Conservation (phyloP, 2,113 vertebrate genomes). For the Chlorodrepanis virens region DNA sequence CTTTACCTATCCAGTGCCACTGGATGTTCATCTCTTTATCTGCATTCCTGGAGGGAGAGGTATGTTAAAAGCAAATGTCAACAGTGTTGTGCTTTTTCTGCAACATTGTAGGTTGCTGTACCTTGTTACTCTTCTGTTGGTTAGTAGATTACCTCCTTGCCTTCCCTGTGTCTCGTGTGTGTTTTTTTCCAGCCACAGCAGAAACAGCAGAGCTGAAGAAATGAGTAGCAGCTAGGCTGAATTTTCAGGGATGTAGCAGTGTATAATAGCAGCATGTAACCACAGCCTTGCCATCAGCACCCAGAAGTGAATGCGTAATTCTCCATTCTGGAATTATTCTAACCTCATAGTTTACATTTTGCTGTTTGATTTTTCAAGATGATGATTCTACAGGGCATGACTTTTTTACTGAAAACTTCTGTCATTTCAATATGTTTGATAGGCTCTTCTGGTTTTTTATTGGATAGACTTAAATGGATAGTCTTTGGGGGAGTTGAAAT, state of each 20-base stretch:
- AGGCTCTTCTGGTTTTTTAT: background rate
- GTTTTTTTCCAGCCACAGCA: background rate
- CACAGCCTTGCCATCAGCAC: background rate
- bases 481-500: background rate
- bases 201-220: background rate
- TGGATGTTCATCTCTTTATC: background rate
- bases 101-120: background rate
- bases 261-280: background rate
- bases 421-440: background rate
- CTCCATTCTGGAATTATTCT: background rate
- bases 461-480: background rate
- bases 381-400: background rate
- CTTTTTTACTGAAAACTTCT: background rate
- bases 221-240: background rate
- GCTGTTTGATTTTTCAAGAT: constrained; percentile 3
- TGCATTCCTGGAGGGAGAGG: background rate
- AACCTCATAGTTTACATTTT: background rate
- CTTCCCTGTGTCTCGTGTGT: rapidly evolving
- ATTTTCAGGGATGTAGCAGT: background rate
- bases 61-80: background rate
- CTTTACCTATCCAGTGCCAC: background rate
- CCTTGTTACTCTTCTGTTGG: background rate
- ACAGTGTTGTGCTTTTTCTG: background rate
- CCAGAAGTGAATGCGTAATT: background rate
- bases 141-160: background rate